These are phyloP conservation scores for Nineta flava DNA, from an alignment of 2,888 invertebrate species.

Conservation along the genomic window DNA sequence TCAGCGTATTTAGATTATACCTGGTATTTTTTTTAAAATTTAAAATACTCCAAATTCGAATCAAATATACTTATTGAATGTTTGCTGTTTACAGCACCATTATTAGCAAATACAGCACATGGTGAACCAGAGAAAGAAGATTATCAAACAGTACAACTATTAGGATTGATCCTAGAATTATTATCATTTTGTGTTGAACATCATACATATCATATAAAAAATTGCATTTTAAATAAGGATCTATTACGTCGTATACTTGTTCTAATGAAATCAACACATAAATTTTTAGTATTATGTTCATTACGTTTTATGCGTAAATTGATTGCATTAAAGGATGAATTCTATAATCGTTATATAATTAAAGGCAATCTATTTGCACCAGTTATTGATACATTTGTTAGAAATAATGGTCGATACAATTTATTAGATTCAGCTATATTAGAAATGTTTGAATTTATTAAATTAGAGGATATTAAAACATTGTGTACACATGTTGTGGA, in stretches of 20 bases:
- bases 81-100: conserved; percentile 51
- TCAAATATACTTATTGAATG: no score
- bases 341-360: conserved; percentile 92
- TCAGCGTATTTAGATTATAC: no score
- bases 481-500: conserved; percentile 89
- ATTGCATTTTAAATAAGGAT: conserved; percentile 94
- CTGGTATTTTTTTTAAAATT: no score
- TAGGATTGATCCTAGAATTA: conserved; percentile 88
- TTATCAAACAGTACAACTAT: conserved; percentile 89
- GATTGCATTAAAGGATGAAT: conserved; percentile 94
- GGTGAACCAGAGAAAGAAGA: conserved; percentile 87
- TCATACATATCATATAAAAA: conserved; percentile 97
- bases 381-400: conserved; percentile 88
- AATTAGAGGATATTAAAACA: conserved; percentile 81
- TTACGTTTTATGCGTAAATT: conserved; percentile 95
- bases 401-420: conserved; percentile 97
- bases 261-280: conserved; percentile 91
- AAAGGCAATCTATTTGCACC: conserved; percentile 90
- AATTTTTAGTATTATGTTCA: conserved; percentile 92
- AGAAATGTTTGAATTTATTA: conserved; percentile 98
- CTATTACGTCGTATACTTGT: conserved; percentile 87
- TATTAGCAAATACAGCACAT: conserved; percentile 81
- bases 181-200: conserved; percentile 98
- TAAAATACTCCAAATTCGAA: background rate
- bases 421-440: conserved; percentile 96